Base-by-base conservation (phyloP, 2,797 vertebrate genomes). In the Gymnodraco acuticeps region DNA sequence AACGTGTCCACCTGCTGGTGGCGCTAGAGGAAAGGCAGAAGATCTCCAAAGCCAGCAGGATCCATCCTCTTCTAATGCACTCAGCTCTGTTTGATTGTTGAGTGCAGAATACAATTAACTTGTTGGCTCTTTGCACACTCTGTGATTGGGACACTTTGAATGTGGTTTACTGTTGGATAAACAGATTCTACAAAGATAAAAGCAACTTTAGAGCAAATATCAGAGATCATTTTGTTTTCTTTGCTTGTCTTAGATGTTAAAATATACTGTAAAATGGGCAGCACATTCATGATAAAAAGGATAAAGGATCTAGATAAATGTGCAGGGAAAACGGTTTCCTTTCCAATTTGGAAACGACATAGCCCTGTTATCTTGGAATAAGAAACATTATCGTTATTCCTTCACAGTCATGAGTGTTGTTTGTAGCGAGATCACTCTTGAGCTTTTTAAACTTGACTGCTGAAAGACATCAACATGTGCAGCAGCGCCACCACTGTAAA, bases 401-500 rank as follows among this genome's bases (percentile, higher is more conserved):
- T 71, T 62, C 61, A 64, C 56, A 48, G 47, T 48, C 50, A 63
- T 17, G 9, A 50, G 46, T 11, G 55, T 51, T 56, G 51, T 47
- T 78, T 81, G 63, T 55, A 73, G 62, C 69, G 10, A 10, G 14
- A 48, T 59, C 54, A 16, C 51, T 76, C 59, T 33, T 54, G 31
- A 60, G 76, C 56, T 54, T 54, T 78, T 85, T 81, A 77, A 82
- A 85, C 64, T 73, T 65, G 51, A 53, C 65, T 68, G 50, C 53
- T 66, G 47, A 67, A 70, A 64, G 76, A 86, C 62, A 60, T 59
- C 68, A 75, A 43, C 17, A 60, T 69, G 51, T 10, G 31, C 73
- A 70, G 82, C 73, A 67, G 72, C 17, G 60, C 64, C 77, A 45
- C 46, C 27, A 42, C 65, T 64, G 80, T 87, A 85, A 90, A 88